phyloP scores from a whole-genome alignment of 2,888 invertebrate genomes.

The Acronicta leporina region DNA sequence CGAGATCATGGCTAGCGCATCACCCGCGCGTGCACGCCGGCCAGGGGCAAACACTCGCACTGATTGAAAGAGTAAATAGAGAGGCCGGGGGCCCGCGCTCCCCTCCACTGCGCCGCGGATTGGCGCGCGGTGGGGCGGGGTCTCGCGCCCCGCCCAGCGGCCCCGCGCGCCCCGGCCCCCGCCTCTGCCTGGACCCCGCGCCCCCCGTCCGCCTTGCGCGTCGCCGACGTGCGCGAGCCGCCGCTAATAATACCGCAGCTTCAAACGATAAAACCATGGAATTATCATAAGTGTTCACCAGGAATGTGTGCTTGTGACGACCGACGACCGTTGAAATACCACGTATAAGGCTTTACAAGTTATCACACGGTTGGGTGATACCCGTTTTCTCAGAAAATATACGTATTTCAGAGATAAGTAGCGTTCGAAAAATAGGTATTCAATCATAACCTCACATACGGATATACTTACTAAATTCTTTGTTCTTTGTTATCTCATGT shows the following conservation, averaged over 20 bases:
- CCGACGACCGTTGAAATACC: constrained; percentile 59
- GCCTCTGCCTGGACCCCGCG: constrained; percentile 56
- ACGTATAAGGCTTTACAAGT: constrained; percentile 48
- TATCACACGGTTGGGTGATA: constrained; percentile 41
- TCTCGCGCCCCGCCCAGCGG: constrained; percentile 66
- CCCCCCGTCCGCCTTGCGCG: constrained; percentile 44
- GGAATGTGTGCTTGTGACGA: constrained; percentile 82
- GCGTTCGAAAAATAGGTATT: constrained; percentile 34
- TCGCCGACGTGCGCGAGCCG: constrained; percentile 51
- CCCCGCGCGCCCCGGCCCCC: constrained; percentile 52
- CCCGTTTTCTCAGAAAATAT: constrained; percentile 42
- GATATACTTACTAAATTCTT: background rate
- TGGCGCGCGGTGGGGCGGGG: constrained; percentile 81
- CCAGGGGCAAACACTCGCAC: constrained; percentile 89
- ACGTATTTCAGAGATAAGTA: constrained; percentile 49
- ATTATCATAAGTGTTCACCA: constrained; percentile 86
- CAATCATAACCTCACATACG: constrained; percentile 23
- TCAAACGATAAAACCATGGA: constrained; percentile 87
- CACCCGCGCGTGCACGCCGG: constrained; percentile 89
- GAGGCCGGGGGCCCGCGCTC: constrained; percentile 85
- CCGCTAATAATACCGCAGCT: constrained; percentile 84
- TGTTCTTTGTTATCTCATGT: constrained; percentile 32
- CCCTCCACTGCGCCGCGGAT: constrained; percentile 80
- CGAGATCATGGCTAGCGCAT: constrained; percentile 91
- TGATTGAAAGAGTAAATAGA: constrained; percentile 90